Base-by-base conservation (phyloP, 2,113 vertebrate species). In the Myxocyprinus asiaticus region DNA sequence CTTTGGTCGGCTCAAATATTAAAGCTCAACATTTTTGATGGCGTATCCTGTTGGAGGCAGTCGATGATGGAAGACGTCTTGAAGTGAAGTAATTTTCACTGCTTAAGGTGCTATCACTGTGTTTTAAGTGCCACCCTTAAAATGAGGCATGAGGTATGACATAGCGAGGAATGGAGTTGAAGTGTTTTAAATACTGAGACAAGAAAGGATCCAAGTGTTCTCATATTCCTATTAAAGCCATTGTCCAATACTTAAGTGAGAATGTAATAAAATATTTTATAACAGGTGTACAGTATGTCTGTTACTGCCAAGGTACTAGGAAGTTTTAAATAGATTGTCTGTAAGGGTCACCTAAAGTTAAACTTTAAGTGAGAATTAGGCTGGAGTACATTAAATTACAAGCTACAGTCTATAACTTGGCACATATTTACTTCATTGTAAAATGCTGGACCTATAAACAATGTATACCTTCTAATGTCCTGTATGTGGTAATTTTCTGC, bases 1-100 rank as follows among this genome's bases (percentile, higher is more conserved):
- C 47, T 78, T 64, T 67, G 10, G 33, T 63, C 71, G 9, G 15
- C 1, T 15, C 14, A 76, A 61, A 63, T 42, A 64, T 44, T 66
- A 70, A 45, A 58, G 33, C 48, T 33, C 58, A 66, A 15, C n/a
- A 10, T 76, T 56, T 66, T 7, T 75, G 82, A 86, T 79, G 55
- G 76, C 48, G 8, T 66, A 67, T 58, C 59, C 61, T 15, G 12
- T 64, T 76, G 59, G 81, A 77, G 74, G 61, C 62, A 64, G 85
- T 79, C 73, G 10, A 86, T 67, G 73, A 86, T 69, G 48, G 62
- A 79, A 78, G 59, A 58, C 55, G 15, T 58, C 11, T 58, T 58
- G 2, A 58, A 58, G 55, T 15, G 14, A 78, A 76, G 0, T 82
- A 53, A 67, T 76, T 56, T 79, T 73, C 56, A 43, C 42, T 59